Percentiles rank a stretch among this genome's conserved stretches.
These are phyloP conservation scores for Ivindomyrus marchei DNA, from an alignment of 2,113 vertebrate genomes.

Conservation along the genomic window DNA sequence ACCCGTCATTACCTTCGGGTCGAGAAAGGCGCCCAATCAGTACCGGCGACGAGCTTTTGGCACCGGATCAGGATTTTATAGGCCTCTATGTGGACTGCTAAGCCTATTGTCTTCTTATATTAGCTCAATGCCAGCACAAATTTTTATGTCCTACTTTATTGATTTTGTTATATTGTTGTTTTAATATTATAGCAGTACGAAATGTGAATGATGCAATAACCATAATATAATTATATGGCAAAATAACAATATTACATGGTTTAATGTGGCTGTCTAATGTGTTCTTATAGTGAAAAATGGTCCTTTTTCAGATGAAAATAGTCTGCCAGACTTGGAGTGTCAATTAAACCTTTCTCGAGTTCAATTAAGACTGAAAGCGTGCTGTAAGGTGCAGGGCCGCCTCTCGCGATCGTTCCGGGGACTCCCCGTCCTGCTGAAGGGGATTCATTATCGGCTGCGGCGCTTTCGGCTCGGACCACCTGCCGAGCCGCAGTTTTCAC, in stretches of 20 bases:
- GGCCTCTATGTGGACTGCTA: not conserved
- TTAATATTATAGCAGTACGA: not conserved
- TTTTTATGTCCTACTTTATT: not conserved
- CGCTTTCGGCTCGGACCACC: not conserved
- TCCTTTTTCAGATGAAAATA: not conserved
- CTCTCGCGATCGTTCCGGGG: not conserved
- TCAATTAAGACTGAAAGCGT: constrained; percentile 1
- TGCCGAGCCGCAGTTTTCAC: not conserved
- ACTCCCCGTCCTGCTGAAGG: not conserved
- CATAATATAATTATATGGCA: not conserved
- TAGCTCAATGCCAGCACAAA: not conserved
- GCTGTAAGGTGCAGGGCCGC: not conserved
- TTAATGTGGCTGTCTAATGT: not conserved
- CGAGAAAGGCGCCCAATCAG: not conserved
- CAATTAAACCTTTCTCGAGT: not conserved
- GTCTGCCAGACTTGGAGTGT: not conserved
- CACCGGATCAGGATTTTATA: not conserved
- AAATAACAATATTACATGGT: not conserved
- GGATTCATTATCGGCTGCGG: not conserved
- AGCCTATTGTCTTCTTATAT: not conserved
- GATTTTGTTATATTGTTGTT: not conserved
- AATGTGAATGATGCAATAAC: not conserved
- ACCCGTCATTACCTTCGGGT: not conserved
- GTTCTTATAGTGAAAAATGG: not conserved
- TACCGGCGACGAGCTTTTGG: not conserved